Evolutionary conservation across 1,140 invertebrate species (phyloP).

Genomic region (Linepithema humile): DNA sequence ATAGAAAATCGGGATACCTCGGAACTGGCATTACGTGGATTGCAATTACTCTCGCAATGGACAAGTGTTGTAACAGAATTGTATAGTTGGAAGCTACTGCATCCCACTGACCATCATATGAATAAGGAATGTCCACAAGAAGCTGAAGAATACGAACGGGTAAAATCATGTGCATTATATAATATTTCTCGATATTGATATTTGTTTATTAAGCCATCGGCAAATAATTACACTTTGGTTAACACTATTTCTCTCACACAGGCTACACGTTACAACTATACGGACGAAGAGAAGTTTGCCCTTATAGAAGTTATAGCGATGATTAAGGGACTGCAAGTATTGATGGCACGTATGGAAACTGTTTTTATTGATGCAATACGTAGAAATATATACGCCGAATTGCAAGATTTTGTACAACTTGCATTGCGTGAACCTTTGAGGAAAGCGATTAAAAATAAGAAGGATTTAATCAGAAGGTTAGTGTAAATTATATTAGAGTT

Average conservation of each 20-base stretch:
- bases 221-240: conserved; percentile 41
- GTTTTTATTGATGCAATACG: conserved; percentile 98
- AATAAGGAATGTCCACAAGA: conserved; percentile 98
- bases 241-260: conserved; percentile 72
- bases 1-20: conserved; percentile 96
- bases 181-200: not conserved
- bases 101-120: conserved; percentile 98
- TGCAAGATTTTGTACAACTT: conserved; percentile 99
- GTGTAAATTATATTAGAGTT: conserved; percentile 43
- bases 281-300: conserved; percentile 98
- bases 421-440: conserved; percentile 95
- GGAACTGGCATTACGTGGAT: conserved; percentile 95
- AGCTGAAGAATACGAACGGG: conserved; percentile 99
- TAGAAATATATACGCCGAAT: conserved; percentile 96
- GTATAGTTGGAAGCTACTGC: conserved; percentile 99
- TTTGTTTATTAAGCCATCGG: conserved; percentile 36
- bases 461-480: conserved; percentile 96
- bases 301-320: conserved; percentile 99
- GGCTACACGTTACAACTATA: conserved; percentile 99
- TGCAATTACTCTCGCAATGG: conserved; percentile 98
- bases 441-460: conserved; percentile 99
- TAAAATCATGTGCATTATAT: conserved; percentile 81
- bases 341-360: conserved; percentile 99
- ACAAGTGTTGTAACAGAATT: conserved; percentile 98
- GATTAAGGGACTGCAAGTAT: conserved; percentile 99